A percentile compares a stretch with the other conserved stretches of the same genome.
phyloP scores from a whole-genome alignment of 2,888 invertebrate genomes.

The Cheilosia variabilis region DNA sequence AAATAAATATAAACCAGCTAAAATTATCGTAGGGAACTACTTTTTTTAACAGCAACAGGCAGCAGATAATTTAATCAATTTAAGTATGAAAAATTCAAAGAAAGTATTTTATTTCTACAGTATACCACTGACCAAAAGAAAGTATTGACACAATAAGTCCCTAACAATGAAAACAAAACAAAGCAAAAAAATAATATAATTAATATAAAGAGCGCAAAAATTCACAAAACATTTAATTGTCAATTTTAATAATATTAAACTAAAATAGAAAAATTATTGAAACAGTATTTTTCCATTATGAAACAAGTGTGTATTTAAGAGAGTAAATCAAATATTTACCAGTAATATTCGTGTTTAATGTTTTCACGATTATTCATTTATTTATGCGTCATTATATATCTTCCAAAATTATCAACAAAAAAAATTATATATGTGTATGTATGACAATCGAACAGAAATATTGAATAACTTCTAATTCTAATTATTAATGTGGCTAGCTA shows the following conservation, averaged over 20 bases:
- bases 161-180: conserved; percentile 6
- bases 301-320: conserved; percentile 41
- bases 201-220: neutral
- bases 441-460: conserved; percentile 66
- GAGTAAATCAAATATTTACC: conserved; percentile 27
- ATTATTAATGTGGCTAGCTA: conserved; percentile 57
- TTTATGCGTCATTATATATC: conserved; percentile 22
- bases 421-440: neutral
- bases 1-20: neutral
- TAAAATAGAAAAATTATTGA: conserved; percentile 15
- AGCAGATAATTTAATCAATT: neutral
- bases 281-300: conserved; percentile 50
- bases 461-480: conserved; percentile 14
- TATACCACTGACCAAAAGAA: conserved; percentile 36
- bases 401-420: neutral
- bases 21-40: neutral
- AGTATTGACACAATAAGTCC: conserved; percentile 27
- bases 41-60: neutral
- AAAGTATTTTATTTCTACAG: neutral
- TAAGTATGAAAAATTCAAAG: neutral
- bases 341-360: conserved; percentile 36
- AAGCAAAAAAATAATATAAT: neutral
- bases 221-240: conserved; percentile 55
- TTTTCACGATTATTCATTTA: neutral
- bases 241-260: conserved; percentile 62